Conservation (phyloP, 2,888 invertebrate species). For the Andrena haemorrhoa region DNA sequence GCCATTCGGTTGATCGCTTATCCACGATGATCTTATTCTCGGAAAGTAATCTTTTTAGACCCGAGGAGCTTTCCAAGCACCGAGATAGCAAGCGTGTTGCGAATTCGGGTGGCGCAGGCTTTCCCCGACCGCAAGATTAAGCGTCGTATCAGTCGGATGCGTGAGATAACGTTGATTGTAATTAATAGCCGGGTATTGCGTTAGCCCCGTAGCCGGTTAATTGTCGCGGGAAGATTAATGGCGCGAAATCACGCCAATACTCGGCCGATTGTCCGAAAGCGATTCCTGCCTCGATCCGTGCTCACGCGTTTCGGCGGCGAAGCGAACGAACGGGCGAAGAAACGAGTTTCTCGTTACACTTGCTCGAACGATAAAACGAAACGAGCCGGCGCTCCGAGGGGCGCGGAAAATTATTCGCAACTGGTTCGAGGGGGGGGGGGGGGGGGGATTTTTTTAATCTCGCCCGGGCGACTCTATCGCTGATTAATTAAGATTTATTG, state of each 20-base stretch:
- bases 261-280: slow-evolving; percentile 65
- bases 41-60: neutral
- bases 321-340: slow-evolving; percentile 29
- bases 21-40: neutral
- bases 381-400: slow-evolving; percentile 13
- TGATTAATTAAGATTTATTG: slow-evolving; percentile 63
- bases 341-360: slow-evolving; percentile 60
- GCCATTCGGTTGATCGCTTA: too few species aligned
- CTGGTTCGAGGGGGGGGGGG: slow-evolving; percentile 28
- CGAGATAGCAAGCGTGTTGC: neutral
- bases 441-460: slow-evolving; percentile 19
- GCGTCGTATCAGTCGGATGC: slow-evolving; percentile 70
- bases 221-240: slow-evolving; percentile 82
- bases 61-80: too few species aligned
- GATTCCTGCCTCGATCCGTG: slow-evolving; percentile 47
- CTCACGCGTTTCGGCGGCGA: slow-evolving; percentile 37
- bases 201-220: slow-evolving; percentile 78
- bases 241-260: slow-evolving; percentile 80
- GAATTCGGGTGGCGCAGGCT: slow-evolving; percentile 26
- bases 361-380: slow-evolving; percentile 44
- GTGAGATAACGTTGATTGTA: slow-evolving; percentile 83
- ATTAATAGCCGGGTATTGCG: slow-evolving; percentile 82
- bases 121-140: slow-evolving; percentile 68
- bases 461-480: slow-evolving; percentile 23
- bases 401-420: slow-evolving; percentile 52